phyloP scores from a whole-genome alignment of 1,140 invertebrate species.

The Ips typographus region DNA sequence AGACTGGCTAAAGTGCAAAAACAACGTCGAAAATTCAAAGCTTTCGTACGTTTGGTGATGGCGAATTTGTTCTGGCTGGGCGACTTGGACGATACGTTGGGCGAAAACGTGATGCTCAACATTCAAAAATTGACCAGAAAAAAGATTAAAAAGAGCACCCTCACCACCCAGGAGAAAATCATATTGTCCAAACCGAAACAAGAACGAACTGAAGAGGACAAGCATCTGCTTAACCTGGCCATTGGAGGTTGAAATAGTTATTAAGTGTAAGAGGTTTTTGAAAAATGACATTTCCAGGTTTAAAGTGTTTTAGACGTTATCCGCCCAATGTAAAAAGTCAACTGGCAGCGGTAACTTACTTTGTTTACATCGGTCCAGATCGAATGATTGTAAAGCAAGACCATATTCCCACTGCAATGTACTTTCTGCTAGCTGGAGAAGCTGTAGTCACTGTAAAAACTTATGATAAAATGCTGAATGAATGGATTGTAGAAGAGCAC shows the following conservation, averaged over 20 bases:
- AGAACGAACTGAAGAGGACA: conserved; percentile 57
- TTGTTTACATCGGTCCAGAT: conserved; percentile 58
- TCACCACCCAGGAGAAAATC: conserved; percentile 46
- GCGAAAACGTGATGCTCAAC: conserved; percentile 57
- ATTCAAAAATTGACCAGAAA: conserved; percentile 55
- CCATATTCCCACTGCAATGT: conserved; percentile 56
- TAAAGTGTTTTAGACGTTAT: conserved; percentile 60
- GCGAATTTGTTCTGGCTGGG: conserved; percentile 59
- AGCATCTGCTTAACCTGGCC: conserved; percentile 55
- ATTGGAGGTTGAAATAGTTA: conserved; percentile 51
- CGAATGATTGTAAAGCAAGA: conserved; percentile 60
- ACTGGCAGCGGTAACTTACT: conserved; percentile 57
- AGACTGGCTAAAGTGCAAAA: conserved; percentile 47
- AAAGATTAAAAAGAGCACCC: conserved; percentile 56
- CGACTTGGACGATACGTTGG: conserved; percentile 53
- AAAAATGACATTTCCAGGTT: conserved; percentile 11
- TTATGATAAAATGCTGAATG: conserved; percentile 55
- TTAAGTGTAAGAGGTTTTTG: background rate
- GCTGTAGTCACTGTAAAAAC: conserved; percentile 55
- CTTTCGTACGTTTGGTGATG: conserved; percentile 57
- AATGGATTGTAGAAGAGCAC: conserved; percentile 50
- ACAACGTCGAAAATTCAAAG: conserved; percentile 59
- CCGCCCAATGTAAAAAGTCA: conserved; percentile 58
- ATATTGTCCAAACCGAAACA: conserved; percentile 55
- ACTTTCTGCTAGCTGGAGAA: conserved; percentile 62